A percentile compares a stretch with the other conserved stretches of the same genome.
phyloP scores from a whole-genome alignment of 2,797 vertebrate species.

The Tiaroga cobitis region DNA sequence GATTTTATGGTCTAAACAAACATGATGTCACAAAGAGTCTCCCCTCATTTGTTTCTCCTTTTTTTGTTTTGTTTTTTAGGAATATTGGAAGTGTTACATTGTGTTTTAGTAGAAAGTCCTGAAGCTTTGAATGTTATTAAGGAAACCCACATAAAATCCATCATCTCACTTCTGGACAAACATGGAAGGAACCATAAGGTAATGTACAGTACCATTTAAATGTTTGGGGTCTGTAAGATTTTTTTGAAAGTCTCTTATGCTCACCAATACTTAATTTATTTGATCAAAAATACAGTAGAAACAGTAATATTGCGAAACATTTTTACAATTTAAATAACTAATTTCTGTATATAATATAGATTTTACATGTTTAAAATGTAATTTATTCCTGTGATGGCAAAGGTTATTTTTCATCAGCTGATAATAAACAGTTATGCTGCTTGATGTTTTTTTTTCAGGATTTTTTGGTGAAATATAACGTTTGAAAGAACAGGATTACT shows the following conservation, averaged over 20 bases:
- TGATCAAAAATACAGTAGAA: neutral
- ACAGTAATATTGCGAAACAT: neutral
- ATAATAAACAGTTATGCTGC: neutral
- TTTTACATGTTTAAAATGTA: neutral
- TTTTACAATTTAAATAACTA: neutral
- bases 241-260: neutral
- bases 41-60: neutral
- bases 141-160: slow-evolving; percentile 91
- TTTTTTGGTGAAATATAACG: neutral
- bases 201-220: neutral
- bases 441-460: neutral
- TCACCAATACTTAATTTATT: neutral
- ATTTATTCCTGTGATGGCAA: neutral
- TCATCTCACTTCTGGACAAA: slow-evolving; percentile 92
- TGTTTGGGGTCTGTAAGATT: neutral
- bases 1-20: neutral
- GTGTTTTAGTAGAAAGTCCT: slow-evolving; percentile 91
- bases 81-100: slow-evolving; percentile 92
- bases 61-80: slow-evolving; percentile 70
- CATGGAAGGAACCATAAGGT: slow-evolving; percentile 95
- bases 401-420: neutral
- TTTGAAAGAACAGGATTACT: neutral
- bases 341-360: neutral
- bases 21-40: neutral
- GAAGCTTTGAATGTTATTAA: slow-evolving; percentile 93